Conservation (phyloP, 2,797 vertebrate genomes). For the Bucorvus abyssinicus region DNA sequence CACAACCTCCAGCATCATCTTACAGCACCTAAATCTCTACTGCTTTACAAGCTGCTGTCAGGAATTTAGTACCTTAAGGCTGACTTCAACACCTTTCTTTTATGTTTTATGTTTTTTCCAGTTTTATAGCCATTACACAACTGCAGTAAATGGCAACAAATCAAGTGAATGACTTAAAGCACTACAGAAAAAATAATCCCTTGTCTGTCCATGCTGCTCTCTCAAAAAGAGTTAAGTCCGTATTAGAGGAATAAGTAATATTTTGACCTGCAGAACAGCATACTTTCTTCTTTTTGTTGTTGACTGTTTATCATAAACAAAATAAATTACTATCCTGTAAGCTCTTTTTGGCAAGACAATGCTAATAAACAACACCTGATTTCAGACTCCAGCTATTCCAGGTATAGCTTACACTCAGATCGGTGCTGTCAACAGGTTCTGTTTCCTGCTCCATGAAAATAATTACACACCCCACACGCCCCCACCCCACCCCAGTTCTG, state of each 20-base stretch:
- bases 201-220: background rate
- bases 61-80: slow-evolving; percentile 73
- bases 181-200: background rate
- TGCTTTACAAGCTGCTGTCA: slow-evolving; percentile 74
- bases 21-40: slow-evolving; percentile 54
- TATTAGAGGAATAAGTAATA: slow-evolving; percentile 63
- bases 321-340: background rate
- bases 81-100: slow-evolving; percentile 76
- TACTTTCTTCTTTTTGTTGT: slow-evolving; percentile 10
- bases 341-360: slow-evolving; percentile 19
- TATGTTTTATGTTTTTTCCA: slow-evolving; percentile 70
- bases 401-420: slow-evolving; percentile 28
- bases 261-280: background rate
- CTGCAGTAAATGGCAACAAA: slow-evolving; percentile 69
- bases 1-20: slow-evolving; percentile 2
- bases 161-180: slow-evolving; percentile 61
- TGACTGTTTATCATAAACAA: slow-evolving; percentile 6
- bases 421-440: background rate
- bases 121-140: slow-evolving; percentile 70
- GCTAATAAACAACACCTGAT: background rate
- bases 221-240: slow-evolving; percentile 32
- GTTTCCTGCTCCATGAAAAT: background rate
- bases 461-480: no score
- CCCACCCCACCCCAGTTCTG: background rate
- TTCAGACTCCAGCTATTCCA: slow-evolving; percentile 35